Evolutionary conservation across 2,797 vertebrate species (phyloP).

Genomic region (Thaleichthys pacificus): DNA sequence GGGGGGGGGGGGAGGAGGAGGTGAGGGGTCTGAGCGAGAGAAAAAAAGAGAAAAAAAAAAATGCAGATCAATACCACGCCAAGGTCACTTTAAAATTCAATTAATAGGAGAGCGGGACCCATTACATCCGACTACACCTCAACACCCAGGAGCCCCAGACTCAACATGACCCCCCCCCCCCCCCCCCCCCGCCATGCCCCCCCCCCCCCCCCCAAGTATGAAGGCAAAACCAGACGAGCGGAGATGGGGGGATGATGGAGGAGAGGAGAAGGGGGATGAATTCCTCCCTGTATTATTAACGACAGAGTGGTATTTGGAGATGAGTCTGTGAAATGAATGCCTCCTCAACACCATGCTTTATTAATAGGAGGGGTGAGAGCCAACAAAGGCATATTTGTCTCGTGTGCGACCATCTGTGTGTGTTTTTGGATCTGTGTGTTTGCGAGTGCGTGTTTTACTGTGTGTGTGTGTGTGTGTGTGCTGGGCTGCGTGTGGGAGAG

Average conservation of each 20-base stretch:
- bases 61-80: constrained; percentile 75
- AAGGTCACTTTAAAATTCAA: constrained; percentile 79
- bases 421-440: constrained; percentile 40
- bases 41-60: constrained; percentile 25
- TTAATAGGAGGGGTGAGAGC: constrained; percentile 56
- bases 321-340: constrained; percentile 58
- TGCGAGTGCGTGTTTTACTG: constrained; percentile 15
- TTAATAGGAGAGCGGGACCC: constrained; percentile 65
- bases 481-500: background rate
- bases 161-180: constrained; percentile 52
- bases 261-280: constrained; percentile 34
- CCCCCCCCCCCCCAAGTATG: constrained; percentile 31
- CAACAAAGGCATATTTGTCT: constrained; percentile 66
- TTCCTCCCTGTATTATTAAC: constrained; percentile 64
- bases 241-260: background rate
- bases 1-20: no score
- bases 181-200: constrained; percentile 24
- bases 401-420: constrained; percentile 67
- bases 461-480: background rate
- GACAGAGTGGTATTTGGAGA: constrained; percentile 54
- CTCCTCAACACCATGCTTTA: constrained; percentile 66
- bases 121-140: constrained; percentile 45
- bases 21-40: background rate
- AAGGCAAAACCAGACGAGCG: constrained; percentile 30
- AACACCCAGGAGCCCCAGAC: constrained; percentile 35